phyloP scores from a whole-genome alignment of 2,113 vertebrate species.

The Nannobrachium achirus region DNA sequence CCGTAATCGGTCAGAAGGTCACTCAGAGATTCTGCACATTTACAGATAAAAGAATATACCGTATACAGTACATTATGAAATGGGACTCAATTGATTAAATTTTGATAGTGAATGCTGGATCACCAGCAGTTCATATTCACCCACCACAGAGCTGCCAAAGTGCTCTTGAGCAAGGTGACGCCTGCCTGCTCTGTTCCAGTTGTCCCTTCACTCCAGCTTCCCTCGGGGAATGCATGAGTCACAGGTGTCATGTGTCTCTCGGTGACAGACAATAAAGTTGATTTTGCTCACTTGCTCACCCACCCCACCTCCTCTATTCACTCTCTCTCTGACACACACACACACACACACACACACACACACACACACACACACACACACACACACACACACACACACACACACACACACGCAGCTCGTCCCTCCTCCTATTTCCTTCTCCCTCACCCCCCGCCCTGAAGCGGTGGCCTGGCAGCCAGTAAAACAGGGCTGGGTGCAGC shows the following conservation, averaged over 20 bases:
- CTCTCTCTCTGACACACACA: slow-evolving; percentile 32
- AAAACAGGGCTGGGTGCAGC: slow-evolving; percentile 62
- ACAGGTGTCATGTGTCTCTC: slow-evolving; percentile 7
- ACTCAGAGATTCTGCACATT: too few species aligned
- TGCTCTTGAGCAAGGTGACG: slow-evolving; percentile 15
- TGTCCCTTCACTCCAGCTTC: slow-evolving; percentile 36
- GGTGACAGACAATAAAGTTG: slow-evolving; percentile 51
- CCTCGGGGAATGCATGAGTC: slow-evolving; percentile 10
- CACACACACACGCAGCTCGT: background rate
- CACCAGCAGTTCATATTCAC: background rate
- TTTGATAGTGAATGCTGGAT: too few species aligned
- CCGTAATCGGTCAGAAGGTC: too few species aligned
- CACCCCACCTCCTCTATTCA: slow-evolving; percentile 60
- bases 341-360: too few species aligned
- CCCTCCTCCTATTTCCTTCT: background rate
- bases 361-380: too few species aligned
- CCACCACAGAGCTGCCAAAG: background rate
- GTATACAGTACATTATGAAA: too few species aligned
- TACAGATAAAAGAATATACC: too few species aligned
- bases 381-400: too few species aligned
- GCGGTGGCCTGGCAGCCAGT: slow-evolving; percentile 43
- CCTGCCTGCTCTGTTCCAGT: background rate
- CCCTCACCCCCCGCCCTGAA: slow-evolving; percentile 11
- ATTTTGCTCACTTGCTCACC: slow-evolving; percentile 38
- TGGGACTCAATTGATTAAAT: too few species aligned